Evolutionary conservation across 2,113 vertebrate genomes (phyloP), one percentile per base, ranked within the genome.

Genomic region (Scomber japonicus): DNA sequence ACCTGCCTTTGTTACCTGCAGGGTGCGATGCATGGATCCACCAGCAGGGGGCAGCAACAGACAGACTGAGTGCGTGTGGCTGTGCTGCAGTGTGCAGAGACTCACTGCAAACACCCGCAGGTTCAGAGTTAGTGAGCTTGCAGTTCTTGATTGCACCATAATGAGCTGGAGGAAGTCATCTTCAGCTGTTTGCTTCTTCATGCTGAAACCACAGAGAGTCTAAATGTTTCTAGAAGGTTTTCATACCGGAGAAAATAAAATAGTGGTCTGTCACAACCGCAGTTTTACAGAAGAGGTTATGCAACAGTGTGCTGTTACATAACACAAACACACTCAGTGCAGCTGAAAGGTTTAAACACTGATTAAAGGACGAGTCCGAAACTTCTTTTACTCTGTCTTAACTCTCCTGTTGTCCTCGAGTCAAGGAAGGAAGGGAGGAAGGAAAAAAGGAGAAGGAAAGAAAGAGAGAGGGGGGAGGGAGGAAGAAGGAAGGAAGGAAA

Each of bases 1-100:
- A n/a, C n/a, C n/a, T n/a, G n/a, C n/a, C n/a, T n/a, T n/a, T n/a
- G n/a, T n/a, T n/a, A n/a, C 35, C 35, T 40, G 35, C 35, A 10
- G 35, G 35, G 24, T 27, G 24, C 3, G 24, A 27, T 27, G 24
- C 24, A 27, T 27, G 24, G 9, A 14, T 15, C 35, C 6, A 59
- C 45, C 74, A 82, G 64, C 27, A 83, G 82, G 40, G 40, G 78
- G 87, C 84, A 89, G 70, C 44, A 10, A 27, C 12, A n/a, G 11
- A 24, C 63, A 68, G 11, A 48, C 35, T 40, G 35, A 40, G 35
- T 2, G 7, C 8, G 35, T 7, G 7, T 40, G 35, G 35, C 8
- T 40, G 35, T 2, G 2, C 35, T 9, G 35, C 35, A 40, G 35
- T 40, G 35, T 40, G 35, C 31, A 35, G 31, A 31, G 31, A 31